Evolutionary conservation across 2,888 invertebrate species (phyloP).

Genomic region (Orchestes rusci): DNA sequence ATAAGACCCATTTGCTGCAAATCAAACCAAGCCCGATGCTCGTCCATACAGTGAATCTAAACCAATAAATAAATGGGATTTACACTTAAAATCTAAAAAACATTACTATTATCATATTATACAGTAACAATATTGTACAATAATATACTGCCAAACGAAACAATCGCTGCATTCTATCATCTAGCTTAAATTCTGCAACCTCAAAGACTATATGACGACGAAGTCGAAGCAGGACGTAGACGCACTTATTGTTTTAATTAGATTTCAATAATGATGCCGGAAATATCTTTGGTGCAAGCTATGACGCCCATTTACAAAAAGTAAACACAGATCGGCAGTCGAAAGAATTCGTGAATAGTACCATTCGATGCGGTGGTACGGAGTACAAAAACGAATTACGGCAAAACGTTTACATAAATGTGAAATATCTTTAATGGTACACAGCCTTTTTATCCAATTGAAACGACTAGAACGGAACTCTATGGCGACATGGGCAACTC

Average conservation of each 20-base stretch:
- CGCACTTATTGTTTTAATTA: too few species aligned
- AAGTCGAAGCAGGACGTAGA: too few species aligned
- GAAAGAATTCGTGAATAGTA: too few species aligned
- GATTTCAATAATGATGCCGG: too few species aligned
- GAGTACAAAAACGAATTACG: constrained; percentile 10
- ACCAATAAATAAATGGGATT: constrained; percentile 14
- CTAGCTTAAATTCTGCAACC: constrained; percentile 7
- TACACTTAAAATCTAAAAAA: constrained; percentile 15
- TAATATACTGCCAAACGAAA: constrained; percentile 15
- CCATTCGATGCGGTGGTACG: too few species aligned
- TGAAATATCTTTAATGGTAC: constrained; percentile 35
- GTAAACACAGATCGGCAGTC: too few species aligned
- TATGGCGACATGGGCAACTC: constrained; percentile 32
- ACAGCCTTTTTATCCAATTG: constrained; percentile 42
- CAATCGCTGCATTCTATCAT: constrained; percentile 10
- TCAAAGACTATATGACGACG: constrained; percentile 1
- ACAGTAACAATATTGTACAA: constrained; percentile 17
- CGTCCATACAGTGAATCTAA: too few species aligned
- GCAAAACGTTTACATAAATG: constrained; percentile 15
- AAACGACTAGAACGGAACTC: constrained; percentile 38
- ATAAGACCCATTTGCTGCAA: too few species aligned
- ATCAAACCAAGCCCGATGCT: too few species aligned
- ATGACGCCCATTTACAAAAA: too few species aligned
- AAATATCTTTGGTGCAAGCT: too few species aligned
- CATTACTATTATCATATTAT: constrained; percentile 14